Base-by-base conservation (phyloP, 2,888 invertebrate genomes). In the Dioctria linearis region DNA sequence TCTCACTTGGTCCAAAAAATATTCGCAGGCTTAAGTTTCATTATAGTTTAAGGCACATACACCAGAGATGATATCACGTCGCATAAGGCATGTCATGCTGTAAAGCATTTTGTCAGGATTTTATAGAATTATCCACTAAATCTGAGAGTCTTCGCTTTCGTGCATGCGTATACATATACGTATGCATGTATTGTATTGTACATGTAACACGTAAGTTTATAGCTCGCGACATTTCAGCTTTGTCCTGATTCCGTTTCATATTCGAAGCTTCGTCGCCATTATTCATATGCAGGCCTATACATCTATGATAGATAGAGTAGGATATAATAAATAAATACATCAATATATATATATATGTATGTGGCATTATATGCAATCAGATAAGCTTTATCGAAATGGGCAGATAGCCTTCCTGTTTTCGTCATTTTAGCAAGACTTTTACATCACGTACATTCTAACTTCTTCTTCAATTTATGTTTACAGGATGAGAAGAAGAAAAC, bases 121-220 rank as follows among this genome's bases (percentile, higher is more conserved):
- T 69, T 69, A 11, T 69, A 69, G 69, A 51, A 69, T 69, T 69
- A 69, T 39, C 4, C 69, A 39, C 69, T 69, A 69, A 69, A 69
- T 69, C 51, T 69, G 69, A 51, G 51, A 69, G 49, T 69, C 69
- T 69, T 51, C 37, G 37, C 39, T 1, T 25, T 0, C 2, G 2
- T 25, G 25, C 25, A 25, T 2, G 25, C 25, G 25, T 1, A 25
- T 25, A 25, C 0, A 25, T 25, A n/a, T n/a, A n/a, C n/a, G 25
- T 25, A 25, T 25, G 25, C 25, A 25, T 69, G 51, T 69, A 69
- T 25, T 25, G 25, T 25, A 25, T 25, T 25, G 25, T 25, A 25
- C 25, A 25, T 25, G 25, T 25, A 25, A 0, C 25, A n/a, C n/a
- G n/a, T n/a, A 25, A 25, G 25, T 25, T 25, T 25, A 69, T 49